phyloP scores from a whole-genome alignment of 2,797 vertebrate genomes.

The Alca torda region DNA sequence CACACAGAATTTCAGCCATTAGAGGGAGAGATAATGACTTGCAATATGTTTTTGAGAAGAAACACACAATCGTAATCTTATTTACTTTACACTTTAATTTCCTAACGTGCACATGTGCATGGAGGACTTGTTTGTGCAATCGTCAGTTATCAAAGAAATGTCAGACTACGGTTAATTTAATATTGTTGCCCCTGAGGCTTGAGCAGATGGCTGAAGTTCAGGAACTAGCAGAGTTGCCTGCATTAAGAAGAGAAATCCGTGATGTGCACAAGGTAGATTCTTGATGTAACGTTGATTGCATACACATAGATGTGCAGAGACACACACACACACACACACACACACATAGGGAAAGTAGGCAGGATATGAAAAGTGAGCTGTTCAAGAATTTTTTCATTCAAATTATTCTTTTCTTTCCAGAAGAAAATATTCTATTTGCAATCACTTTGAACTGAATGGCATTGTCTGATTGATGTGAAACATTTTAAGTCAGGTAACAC shows the following conservation, averaged over 20 bases:
- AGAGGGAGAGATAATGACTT: constrained; percentile 45
- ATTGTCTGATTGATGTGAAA: not conserved
- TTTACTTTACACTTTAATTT: constrained; percentile 67
- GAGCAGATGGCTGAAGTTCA: not conserved
- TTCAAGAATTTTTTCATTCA: not conserved
- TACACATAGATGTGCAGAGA: not conserved
- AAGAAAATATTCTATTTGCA: not conserved
- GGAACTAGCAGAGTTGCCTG: not conserved
- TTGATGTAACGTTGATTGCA: not conserved
- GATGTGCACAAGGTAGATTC: not conserved
- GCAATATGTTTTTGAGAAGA: constrained; percentile 57
- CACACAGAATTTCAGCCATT: constrained; percentile 37
- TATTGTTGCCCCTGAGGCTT: not conserved
- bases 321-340: not conserved
- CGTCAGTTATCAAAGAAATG: constrained; percentile 36
- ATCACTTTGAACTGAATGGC: not conserved
- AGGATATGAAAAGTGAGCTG: not conserved
- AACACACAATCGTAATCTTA: constrained; percentile 39
- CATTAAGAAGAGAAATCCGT: not conserved
- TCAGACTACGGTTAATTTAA: constrained; percentile 4
- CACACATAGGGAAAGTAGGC: fast-evolving
- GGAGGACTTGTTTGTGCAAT: constrained; percentile 26
- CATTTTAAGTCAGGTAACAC: not conserved
- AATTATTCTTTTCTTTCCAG: not conserved
- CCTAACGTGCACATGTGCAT: constrained; percentile 15